These are phyloP conservation scores for Tinamus major DNA, from an alignment of 2,797 vertebrate species.

Conservation along the genomic window DNA sequence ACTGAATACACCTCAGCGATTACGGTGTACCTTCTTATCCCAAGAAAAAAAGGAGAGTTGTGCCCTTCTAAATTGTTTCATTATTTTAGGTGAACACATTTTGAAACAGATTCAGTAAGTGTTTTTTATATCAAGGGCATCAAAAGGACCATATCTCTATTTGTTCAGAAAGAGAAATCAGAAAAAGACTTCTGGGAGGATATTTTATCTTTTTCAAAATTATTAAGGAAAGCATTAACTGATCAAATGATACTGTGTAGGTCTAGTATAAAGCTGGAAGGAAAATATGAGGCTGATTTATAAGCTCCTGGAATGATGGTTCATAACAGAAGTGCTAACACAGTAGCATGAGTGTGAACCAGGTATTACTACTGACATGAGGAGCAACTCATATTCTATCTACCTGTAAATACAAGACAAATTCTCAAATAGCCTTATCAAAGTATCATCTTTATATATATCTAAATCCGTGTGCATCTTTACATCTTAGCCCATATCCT, in stretches of 20 bases:
- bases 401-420: background rate
- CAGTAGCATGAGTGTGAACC: background rate
- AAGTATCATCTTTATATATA: background rate
- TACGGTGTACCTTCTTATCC: background rate
- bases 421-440: background rate
- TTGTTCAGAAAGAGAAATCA: background rate
- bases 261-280: background rate
- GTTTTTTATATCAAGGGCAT: background rate
- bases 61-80: background rate
- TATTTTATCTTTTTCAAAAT: background rate
- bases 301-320: background rate
- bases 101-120: background rate
- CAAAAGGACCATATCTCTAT: background rate
- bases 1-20: background rate
- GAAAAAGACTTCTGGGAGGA: background rate
- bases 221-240: background rate
- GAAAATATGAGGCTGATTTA: background rate
- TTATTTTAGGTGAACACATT: background rate
- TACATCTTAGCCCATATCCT: background rate
- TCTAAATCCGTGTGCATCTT: background rate
- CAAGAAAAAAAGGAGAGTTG: background rate
- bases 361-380: background rate
- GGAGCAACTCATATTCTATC: background rate
- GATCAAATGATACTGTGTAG: background rate
- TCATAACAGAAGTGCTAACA: background rate